A percentile compares a stretch with the other conserved stretches of the same genome.
These are phyloP conservation scores for Lindbergichthys nudifrons DNA, from an alignment of 2,797 vertebrate genomes.

Conservation along the genomic window DNA sequence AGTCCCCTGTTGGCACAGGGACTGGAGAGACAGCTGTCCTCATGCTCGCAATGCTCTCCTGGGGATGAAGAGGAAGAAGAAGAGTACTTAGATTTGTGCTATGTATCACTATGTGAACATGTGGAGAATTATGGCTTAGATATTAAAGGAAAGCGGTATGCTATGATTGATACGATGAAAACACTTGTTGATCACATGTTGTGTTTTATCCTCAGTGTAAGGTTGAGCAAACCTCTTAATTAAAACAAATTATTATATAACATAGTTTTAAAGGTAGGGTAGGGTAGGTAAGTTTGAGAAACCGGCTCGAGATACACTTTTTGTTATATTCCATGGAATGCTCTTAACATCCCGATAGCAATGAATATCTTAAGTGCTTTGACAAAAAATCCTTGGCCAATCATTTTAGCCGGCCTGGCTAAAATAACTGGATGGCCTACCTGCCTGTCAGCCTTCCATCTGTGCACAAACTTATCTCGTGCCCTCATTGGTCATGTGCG, in stretches of 20 bases:
- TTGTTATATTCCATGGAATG: too few species aligned
- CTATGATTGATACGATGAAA: background rate
- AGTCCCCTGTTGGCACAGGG: conserved; percentile 90
- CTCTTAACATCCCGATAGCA: too few species aligned
- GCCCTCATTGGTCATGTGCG: too few species aligned
- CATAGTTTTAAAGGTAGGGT: background rate
- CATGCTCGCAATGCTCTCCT: conserved; percentile 89
- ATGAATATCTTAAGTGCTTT: too few species aligned
- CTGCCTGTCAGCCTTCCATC: too few species aligned
- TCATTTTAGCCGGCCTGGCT: too few species aligned
- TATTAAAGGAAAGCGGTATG: background rate
- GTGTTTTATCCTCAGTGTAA: background rate
- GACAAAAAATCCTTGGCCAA: too few species aligned
- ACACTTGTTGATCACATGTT: background rate
- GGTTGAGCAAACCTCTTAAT: background rate
- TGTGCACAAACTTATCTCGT: too few species aligned
- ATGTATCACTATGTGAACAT: background rate
- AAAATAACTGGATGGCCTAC: too few species aligned
- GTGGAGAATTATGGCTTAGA: background rate
- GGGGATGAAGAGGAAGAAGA: conserved; percentile 14
- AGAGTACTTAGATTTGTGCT: background rate
- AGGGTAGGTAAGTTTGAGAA: too few species aligned
- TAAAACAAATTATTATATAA: too few species aligned
- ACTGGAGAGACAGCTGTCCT: conserved; percentile 90
- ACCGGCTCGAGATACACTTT: too few species aligned